Evolutionary conservation across 2,797 vertebrate genomes (phyloP).

Genomic region (Chrosomus eos): DNA sequence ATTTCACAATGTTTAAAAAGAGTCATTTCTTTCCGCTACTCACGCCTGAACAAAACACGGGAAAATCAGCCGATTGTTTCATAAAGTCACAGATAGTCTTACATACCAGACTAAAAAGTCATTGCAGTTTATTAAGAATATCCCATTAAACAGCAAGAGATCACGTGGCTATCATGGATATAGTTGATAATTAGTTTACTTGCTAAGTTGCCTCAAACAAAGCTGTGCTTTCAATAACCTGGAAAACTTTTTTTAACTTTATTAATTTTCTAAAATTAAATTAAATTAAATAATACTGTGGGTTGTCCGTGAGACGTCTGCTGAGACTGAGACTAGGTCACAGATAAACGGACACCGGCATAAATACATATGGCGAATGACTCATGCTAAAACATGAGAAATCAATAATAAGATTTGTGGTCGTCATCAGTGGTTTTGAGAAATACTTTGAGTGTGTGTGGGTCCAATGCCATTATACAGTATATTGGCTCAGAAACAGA

Average conservation of each 20-base stretch:
- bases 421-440: not conserved
- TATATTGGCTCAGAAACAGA: slow-evolving; percentile 67
- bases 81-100: slow-evolving; percentile 4
- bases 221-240: not conserved
- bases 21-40: slow-evolving; percentile 63
- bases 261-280: no score
- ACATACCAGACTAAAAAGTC: not conserved
- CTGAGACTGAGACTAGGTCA: not conserved
- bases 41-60: slow-evolving; percentile 16
- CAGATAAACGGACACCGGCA: not conserved
- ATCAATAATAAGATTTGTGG: not conserved
- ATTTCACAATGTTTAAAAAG: slow-evolving; percentile 72
- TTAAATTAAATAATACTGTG: not conserved
- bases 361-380: not conserved
- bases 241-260: not conserved
- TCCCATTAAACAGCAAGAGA: not conserved
- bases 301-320: not conserved
- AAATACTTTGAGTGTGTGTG: not conserved
- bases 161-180: not conserved
- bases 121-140: not conserved
- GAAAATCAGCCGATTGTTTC: not conserved
- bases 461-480: slow-evolving; percentile 46
- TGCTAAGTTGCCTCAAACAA: not conserved
- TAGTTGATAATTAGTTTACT: not conserved
- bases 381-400: not conserved